phyloP scores from a whole-genome alignment of 2,888 invertebrate species.

The Pheosia tremula region DNA sequence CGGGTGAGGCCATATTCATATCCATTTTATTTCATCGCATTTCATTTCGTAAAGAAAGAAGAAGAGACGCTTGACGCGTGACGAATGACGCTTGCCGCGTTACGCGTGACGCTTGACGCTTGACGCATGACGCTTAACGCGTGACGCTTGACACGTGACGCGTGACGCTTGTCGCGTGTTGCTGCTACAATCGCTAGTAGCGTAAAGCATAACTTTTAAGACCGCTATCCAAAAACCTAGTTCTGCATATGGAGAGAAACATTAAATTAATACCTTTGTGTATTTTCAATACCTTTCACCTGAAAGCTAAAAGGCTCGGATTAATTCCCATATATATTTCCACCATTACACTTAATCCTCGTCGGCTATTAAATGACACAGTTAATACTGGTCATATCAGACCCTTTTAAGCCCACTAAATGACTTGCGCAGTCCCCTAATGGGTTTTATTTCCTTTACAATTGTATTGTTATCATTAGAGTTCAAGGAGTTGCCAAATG shows the following conservation, averaged over 20 bases:
- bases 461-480: not conserved
- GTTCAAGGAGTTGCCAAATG: not conserved
- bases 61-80: too few species aligned
- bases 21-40: too few species aligned
- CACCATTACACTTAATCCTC: not conserved
- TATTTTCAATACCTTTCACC: not conserved
- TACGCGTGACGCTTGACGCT: too few species aligned
- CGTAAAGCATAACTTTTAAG: too few species aligned
- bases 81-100: too few species aligned
- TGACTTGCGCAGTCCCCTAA: slow-evolving; percentile 31
- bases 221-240: too few species aligned
- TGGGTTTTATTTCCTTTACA: slow-evolving; percentile 29
- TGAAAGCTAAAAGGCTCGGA: not conserved
- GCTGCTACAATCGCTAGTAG: too few species aligned
- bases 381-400: not conserved
- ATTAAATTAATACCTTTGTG: not conserved
- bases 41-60: too few species aligned
- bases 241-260: not conserved
- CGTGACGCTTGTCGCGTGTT: too few species aligned
- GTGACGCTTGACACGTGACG: too few species aligned
- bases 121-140: too few species aligned
- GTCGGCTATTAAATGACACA: not conserved
- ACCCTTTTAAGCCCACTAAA: slow-evolving; percentile 27
- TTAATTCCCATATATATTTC: not conserved
- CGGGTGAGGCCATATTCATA: too few species aligned